phyloP scores from a whole-genome alignment of 2,113 vertebrate species.

The Dryoscopus gambensis region DNA sequence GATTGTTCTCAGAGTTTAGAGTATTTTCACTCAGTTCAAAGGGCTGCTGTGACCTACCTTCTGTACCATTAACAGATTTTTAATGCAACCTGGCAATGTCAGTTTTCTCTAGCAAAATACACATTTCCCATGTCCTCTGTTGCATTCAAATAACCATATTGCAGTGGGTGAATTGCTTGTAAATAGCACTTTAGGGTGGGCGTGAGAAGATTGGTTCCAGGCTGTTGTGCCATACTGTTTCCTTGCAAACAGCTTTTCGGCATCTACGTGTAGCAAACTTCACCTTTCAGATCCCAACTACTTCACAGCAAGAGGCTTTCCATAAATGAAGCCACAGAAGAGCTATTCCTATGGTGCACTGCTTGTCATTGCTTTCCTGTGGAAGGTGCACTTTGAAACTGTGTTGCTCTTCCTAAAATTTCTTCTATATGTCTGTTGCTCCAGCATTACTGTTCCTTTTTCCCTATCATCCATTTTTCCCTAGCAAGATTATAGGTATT shows the following conservation, averaged over 20 bases:
- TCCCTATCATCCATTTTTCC: neutral
- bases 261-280: neutral
- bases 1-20: neutral
- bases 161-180: slow-evolving; percentile 69
- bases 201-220: slow-evolving; percentile 44
- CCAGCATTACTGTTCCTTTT: neutral
- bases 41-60: neutral
- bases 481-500: neutral
- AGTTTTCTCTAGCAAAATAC: slow-evolving; percentile 7
- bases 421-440: neutral
- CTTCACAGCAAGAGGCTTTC: slow-evolving; percentile 13
- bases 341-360: neutral
- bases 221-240: slow-evolving; percentile 43
- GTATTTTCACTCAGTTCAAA: neutral
- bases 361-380: neutral
- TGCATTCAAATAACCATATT: slow-evolving; percentile 62
- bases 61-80: neutral
- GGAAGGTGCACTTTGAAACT: neutral
- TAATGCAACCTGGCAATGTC: neutral
- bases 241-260: slow-evolving; percentile 50
- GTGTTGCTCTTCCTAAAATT: neutral
- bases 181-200: slow-evolving; percentile 61
- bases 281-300: neutral
- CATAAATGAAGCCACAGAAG: neutral
- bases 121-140: slow-evolving; percentile 25